Base-by-base conservation (phyloP, 2,888 invertebrate genomes). In the Encarsia formosa region DNA sequence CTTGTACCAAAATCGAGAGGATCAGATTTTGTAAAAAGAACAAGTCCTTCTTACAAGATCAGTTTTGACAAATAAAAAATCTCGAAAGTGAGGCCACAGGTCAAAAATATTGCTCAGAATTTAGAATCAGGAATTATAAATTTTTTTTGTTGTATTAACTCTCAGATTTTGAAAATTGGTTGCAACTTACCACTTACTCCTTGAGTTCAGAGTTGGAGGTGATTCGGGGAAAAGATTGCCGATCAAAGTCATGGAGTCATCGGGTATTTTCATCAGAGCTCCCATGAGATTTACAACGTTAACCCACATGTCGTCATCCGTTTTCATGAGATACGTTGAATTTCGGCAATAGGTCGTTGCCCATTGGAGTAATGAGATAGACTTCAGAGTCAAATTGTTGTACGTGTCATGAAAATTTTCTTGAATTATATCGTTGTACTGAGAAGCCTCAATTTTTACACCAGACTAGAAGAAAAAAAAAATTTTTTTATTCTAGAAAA, bases 261-360 rank as follows among this genome's bases (percentile, higher is more conserved):
- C 39, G 42, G 63, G 52, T 53, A 64, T 63, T 22, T 63, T 53
- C 42, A 62, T 65, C 26, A 77, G 62, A 8, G 70, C 62, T 55
- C 66, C 66, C 49, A 87, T 65, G 19, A 90, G 73, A 61, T 79
- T 81, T n/a, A 83, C 83, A 52, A 91, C 76, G 71, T 91, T 90
- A 1, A 92, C 81, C 67, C 87, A 91, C 77, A 89, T 88, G 63
- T 92, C 92, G 61, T 92, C 91, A 61, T 92, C 91, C 4, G 88
- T 86, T 77, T 92, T 92, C 71, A 92, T 79, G 19, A 91, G 78
- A 75, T 84, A 91, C 39, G 81, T 80, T 0, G 81, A 81, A 26
- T 66, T 62, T 19, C 64, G 64, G 57, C 91, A 91, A 62, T 84
- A 81, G 34, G 78, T 80, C 5, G 80, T 83, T 19, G 87, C 84